Evolutionary conservation across 2,888 invertebrate species (phyloP).

Genomic region (Meganola albula): DNA sequence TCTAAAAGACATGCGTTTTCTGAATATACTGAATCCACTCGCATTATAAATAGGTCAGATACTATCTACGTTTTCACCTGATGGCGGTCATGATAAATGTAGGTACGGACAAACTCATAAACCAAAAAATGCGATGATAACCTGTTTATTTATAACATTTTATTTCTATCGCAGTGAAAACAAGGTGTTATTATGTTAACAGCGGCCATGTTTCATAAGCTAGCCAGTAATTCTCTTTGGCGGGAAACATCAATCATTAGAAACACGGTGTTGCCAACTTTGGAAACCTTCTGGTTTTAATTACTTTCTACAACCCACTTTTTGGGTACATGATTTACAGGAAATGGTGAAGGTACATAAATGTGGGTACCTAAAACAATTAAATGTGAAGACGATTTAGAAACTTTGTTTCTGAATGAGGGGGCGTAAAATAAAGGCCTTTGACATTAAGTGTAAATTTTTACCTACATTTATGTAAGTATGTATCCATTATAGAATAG

Average conservation of each 20-base stretch:
- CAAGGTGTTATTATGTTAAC: constrained; percentile 38
- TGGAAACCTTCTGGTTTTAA: not conserved
- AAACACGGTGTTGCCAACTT: constrained; percentile 16
- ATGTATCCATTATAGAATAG: too few relatives aligned
- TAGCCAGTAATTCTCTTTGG: constrained; percentile 38
- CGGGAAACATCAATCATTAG: constrained; percentile 40
- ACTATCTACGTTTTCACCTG: constrained; percentile 4
- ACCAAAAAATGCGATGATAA: constrained; percentile 27
- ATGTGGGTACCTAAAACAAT: too few relatives aligned
- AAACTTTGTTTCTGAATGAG: too few relatives aligned
- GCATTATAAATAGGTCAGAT: not conserved
- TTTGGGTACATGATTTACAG: too few relatives aligned
- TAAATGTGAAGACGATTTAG: too few relatives aligned
- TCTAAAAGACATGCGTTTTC: not conserved
- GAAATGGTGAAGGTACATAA: too few relatives aligned
- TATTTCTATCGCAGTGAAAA: constrained; percentile 28
- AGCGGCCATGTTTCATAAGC: constrained; percentile 36
- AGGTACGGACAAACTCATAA: constrained; percentile 25
- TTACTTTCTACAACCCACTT: too few relatives aligned
- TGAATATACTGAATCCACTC: not conserved
- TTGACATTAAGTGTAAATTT: too few relatives aligned
- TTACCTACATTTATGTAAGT: too few relatives aligned
- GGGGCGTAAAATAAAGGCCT: too few relatives aligned
- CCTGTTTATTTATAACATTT: constrained; percentile 32
- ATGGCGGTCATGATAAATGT: constrained; percentile 24